phyloP scores from a whole-genome alignment of 2,888 invertebrate genomes.

The Pollenia amentaria region DNA sequence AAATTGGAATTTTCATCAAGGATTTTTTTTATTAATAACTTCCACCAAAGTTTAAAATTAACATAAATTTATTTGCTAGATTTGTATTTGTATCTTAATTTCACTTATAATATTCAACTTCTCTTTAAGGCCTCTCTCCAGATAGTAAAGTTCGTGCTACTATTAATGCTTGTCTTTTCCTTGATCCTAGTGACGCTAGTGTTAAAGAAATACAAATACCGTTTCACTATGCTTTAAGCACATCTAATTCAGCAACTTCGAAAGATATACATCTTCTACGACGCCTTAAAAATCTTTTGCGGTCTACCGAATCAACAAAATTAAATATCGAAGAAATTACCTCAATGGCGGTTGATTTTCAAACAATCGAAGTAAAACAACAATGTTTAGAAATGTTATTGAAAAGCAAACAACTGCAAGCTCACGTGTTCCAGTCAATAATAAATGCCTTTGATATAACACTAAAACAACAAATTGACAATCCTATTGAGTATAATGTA shows the following conservation, averaged over 20 bases:
- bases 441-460: constrained; percentile 82
- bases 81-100: too few species aligned
- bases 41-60: too few species aligned
- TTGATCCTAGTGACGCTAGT: constrained; percentile 91
- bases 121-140: constrained; percentile 85
- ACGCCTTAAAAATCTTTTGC: constrained; percentile 89
- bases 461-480: constrained; percentile 39
- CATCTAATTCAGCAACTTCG: constrained; percentile 93
- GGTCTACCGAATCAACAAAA: constrained; percentile 85
- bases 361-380: constrained; percentile 89
- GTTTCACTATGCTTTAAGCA: constrained; percentile 95
- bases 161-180: constrained; percentile 90
- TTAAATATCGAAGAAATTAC: constrained; percentile 76
- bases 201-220: constrained; percentile 94
- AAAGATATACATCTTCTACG: constrained; percentile 94
- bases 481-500: constrained; percentile 78
- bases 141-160: constrained; percentile 87
- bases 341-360: constrained; percentile 86
- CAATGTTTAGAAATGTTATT: constrained; percentile 90
- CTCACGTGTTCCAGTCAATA: constrained; percentile 86
- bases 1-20: too few species aligned
- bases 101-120: background rate
- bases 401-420: constrained; percentile 87
- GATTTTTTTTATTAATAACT: too few species aligned
- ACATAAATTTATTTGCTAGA: too few species aligned